phyloP scores from a whole-genome alignment of 2,113 vertebrate species.

The Cygnus atratus region DNA sequence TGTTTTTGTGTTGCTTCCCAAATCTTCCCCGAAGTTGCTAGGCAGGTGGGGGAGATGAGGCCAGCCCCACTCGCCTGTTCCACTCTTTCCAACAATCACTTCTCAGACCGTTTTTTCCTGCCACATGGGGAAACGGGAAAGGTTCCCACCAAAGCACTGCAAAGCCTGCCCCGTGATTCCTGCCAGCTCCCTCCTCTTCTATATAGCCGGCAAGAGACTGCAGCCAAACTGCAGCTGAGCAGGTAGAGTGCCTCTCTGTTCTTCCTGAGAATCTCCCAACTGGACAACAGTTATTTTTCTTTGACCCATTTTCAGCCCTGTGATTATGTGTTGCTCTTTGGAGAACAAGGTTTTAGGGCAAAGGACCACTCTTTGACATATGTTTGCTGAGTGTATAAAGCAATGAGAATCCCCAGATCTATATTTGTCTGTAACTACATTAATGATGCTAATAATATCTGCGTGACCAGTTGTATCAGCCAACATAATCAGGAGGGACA shows the following conservation, averaged over 20 bases:
- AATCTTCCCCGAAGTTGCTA: conserved; percentile 17
- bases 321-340: not conserved
- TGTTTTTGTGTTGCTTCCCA: not conserved
- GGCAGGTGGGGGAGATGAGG: conserved; percentile 6
- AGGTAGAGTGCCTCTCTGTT: not conserved
- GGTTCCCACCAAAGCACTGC: not conserved
- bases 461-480: not conserved
- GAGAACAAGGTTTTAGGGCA: not conserved
- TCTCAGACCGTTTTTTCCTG: not conserved
- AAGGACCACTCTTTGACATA: not conserved
- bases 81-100: not conserved
- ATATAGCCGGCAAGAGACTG: not conserved
- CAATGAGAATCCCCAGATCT: not conserved
- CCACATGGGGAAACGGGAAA: not conserved
- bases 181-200: not conserved
- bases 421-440: not conserved
- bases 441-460: not conserved
- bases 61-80: not conserved
- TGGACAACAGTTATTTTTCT: not conserved
- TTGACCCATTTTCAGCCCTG: not conserved
- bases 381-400: not conserved
- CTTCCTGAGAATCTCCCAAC: not conserved
- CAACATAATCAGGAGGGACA: not conserved
- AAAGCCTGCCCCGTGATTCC: not conserved
- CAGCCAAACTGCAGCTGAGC: not conserved